Conservation (phyloP, 2,797 vertebrate species). For the Schizothorax lantsangensis region DNA sequence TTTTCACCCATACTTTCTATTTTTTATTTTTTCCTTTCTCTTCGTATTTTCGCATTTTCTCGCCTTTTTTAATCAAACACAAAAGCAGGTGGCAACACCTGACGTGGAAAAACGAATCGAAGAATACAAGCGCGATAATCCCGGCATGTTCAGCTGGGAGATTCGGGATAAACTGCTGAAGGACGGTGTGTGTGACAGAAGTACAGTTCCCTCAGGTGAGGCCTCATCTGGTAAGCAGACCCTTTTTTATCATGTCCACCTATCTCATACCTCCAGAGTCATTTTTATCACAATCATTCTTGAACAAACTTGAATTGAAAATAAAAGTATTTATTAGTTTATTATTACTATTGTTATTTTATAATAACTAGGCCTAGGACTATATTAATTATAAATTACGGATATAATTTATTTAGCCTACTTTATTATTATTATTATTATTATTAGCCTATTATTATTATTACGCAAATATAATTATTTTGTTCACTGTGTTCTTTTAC, state of each 20-base stretch:
- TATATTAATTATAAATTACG: slow-evolving; percentile 26
- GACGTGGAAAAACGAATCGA: slow-evolving; percentile 97
- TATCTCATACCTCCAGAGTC: slow-evolving; percentile 22
- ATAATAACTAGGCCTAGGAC: background rate
- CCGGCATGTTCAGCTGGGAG: slow-evolving; percentile 98
- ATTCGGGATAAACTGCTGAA: slow-evolving; percentile 94
- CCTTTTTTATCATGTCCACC: slow-evolving; percentile 54
- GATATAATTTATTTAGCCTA: background rate
- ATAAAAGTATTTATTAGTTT: background rate
- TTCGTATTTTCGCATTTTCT: slow-evolving; percentile 14
- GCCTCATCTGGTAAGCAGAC: slow-evolving; percentile 77
- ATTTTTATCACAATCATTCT: background rate
- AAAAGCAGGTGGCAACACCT: slow-evolving; percentile 95
- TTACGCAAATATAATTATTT: background rate
- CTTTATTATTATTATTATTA: slow-evolving; percentile 15
- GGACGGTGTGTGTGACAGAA: slow-evolving; percentile 93
- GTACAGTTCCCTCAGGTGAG: slow-evolving; percentile 98
- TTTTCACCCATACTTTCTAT: slow-evolving; percentile 8
- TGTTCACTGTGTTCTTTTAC: background rate
- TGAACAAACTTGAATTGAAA: slow-evolving; percentile 2
- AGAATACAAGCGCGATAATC: slow-evolving; percentile 94
- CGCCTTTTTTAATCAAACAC: slow-evolving; percentile 62
- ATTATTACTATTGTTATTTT: slow-evolving; percentile 9
- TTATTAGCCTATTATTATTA: background rate
- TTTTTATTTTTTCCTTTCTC: background rate